Base-by-base conservation (phyloP, 2,113 vertebrate genomes). In the Anolis sagrei region DNA sequence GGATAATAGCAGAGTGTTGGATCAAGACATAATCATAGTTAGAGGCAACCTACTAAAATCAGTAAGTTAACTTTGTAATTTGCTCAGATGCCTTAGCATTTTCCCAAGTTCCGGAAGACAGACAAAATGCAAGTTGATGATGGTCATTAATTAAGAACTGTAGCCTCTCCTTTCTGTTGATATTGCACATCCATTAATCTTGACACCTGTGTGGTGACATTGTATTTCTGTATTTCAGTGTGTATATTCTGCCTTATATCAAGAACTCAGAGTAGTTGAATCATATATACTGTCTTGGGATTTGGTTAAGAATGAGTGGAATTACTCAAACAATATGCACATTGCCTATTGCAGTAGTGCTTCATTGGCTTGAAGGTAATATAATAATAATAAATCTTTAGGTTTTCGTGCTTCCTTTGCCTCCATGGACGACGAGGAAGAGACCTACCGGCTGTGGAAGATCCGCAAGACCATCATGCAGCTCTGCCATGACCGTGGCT, bases 401-500 rank as follows among this genome's bases (percentile, higher is more conserved):
- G n/a, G n/a, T n/a, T n/a, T n/a, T n/a, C n/a, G n/a, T n/a, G n/a
- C n/a, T n/a, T n/a, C n/a, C n/a, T n/a, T n/a, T n/a, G n/a, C n/a
- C n/a, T n/a, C n/a, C n/a, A n/a, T n/a, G n/a, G n/a, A n/a, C n/a
- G n/a, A n/a, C n/a, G n/a, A n/a, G n/a, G n/a, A n/a, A n/a, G n/a
- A n/a, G n/a, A n/a, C n/a, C n/a, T n/a, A n/a, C n/a, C n/a, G n/a
- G n/a, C n/a, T n/a, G n/a, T n/a, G n/a, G n/a, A n/a, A n/a, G n/a
- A n/a, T n/a, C n/a, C n/a, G n/a, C n/a, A n/a, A n/a, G n/a, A n/a
- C n/a, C n/a, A n/a, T n/a, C n/a, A n/a, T n/a, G n/a, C n/a, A 99
- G 98, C 95, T 99, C 0, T 99, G 99, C 84, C 99, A 99, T 14
- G 98, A 99, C 66, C 97, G 98, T 16, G 98, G 99, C 1, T 99